Evolutionary conservation across 2,797 vertebrate species (phyloP).

Genomic region (Heterohyrax brucei): DNA sequence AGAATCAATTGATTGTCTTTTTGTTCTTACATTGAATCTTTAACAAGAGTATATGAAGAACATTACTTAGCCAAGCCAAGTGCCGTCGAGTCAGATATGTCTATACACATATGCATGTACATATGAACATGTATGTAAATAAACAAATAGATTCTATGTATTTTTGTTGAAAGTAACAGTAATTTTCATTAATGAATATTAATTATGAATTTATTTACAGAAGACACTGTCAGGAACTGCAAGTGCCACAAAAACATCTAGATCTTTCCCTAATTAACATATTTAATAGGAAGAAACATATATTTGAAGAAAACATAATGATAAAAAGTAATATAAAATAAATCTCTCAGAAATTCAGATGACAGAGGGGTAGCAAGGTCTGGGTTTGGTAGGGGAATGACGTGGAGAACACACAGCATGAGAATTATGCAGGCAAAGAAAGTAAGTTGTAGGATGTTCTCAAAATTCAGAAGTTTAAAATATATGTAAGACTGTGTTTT

Average conservation of each 20-base stretch:
- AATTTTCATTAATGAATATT: conserved; percentile 50
- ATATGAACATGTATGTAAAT: background rate
- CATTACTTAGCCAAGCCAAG: background rate
- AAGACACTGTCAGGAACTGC: background rate
- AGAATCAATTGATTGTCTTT: background rate
- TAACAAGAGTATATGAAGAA: background rate
- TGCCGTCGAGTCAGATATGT: too few species aligned
- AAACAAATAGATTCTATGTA: background rate
- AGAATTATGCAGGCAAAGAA: background rate
- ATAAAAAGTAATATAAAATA: background rate
- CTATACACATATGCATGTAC: too few species aligned
- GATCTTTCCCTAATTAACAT: background rate
- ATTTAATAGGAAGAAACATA: background rate
- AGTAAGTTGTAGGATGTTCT: background rate
- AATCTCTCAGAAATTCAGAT: background rate
- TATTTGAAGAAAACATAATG: conserved; percentile 23
- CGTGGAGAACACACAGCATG: background rate
- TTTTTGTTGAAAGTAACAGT: background rate
- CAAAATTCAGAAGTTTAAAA: conserved; percentile 36
- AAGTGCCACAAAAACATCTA: background rate
- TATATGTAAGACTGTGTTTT: background rate
- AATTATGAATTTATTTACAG: conserved; percentile 13
- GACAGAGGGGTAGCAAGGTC: background rate
- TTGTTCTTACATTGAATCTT: background rate
- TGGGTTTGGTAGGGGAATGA: background rate